These are phyloP conservation scores for Scophthalmus maximus DNA, from an alignment of 2,113 vertebrate species.

Conservation along the genomic window DNA sequence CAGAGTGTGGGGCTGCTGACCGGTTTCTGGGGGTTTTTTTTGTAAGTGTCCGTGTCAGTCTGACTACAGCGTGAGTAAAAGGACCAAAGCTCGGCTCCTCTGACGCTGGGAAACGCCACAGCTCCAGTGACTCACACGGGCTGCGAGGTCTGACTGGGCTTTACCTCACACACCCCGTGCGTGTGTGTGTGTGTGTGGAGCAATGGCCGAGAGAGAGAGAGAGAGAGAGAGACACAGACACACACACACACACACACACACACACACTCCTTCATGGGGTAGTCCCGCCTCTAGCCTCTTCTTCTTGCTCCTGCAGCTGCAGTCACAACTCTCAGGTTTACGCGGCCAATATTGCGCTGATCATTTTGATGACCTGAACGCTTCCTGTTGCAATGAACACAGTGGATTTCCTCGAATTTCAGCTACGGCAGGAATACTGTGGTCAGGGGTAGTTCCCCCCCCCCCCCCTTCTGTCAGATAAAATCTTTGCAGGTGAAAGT, in stretches of 20 bases:
- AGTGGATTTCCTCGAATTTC: slow-evolving; percentile 17
- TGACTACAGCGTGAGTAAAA: slow-evolving; percentile 68
- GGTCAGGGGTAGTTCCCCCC: neutral
- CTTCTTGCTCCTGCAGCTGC: slow-evolving; percentile 35
- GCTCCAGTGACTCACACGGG: slow-evolving; percentile 73
- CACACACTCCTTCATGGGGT: slow-evolving; percentile 60
- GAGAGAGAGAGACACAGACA: slow-evolving; percentile 34
- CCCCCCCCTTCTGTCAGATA: no score
- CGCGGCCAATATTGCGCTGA: slow-evolving; percentile 57
- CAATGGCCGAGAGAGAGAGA: slow-evolving; percentile 7
- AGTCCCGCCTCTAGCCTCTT: slow-evolving; percentile 65
- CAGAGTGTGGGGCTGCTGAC: no score
- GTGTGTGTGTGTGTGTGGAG: slow-evolving; percentile 35
- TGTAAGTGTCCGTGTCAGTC: slow-evolving; percentile 58
- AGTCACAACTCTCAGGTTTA: slow-evolving; percentile 54
- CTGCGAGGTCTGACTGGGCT: slow-evolving; percentile 74
- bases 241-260: slow-evolving; percentile 65
- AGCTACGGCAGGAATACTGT: neutral
- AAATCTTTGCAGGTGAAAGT: no score
- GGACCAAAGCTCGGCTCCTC: slow-evolving; percentile 51
- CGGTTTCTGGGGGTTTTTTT: slow-evolving; percentile 53
- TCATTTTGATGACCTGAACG: neutral
- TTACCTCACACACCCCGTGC: slow-evolving; percentile 65
- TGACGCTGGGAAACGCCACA: slow-evolving; percentile 70
- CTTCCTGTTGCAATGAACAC: slow-evolving; percentile 39